Percentiles rank a stretch among this genome's conserved stretches.
Conservation (phyloP, 2,113 vertebrate genomes). For the Esox niger region DNA sequence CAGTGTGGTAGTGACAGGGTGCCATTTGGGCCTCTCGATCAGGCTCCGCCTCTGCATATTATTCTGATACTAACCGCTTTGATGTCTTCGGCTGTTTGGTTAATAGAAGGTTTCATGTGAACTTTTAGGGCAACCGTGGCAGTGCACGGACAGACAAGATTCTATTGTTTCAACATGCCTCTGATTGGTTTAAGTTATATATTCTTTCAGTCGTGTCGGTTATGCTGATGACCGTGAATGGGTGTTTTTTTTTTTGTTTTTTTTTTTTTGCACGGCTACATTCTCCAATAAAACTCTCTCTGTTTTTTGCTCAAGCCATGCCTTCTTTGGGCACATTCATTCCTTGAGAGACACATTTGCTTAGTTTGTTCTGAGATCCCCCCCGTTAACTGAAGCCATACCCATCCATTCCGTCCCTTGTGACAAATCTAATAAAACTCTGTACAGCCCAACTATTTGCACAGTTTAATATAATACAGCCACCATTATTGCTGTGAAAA, state of each 20-base stretch:
- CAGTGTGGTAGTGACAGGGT: background rate
- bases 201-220: background rate
- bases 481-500: too few species aligned
- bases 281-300: background rate
- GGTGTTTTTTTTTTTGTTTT: too few species aligned
- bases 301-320: too few species aligned
- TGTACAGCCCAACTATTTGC: too few species aligned
- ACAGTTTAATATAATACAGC: too few species aligned
- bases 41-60: background rate
- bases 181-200: background rate
- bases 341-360: background rate
- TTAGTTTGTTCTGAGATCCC: too few species aligned
- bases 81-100: background rate
- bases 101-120: background rate
- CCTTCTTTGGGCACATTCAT: too few species aligned
- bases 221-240: background rate
- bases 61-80: background rate
- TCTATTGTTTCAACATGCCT: background rate
- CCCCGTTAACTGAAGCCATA: too few species aligned
- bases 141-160: background rate
- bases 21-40: background rate
- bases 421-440: too few species aligned
- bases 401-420: too few species aligned
- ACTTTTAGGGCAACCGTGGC: background rate
- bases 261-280: too few species aligned